Evolutionary conservation across 1,140 invertebrate genomes (phyloP).

Genomic region (Drosophila varians): DNA sequence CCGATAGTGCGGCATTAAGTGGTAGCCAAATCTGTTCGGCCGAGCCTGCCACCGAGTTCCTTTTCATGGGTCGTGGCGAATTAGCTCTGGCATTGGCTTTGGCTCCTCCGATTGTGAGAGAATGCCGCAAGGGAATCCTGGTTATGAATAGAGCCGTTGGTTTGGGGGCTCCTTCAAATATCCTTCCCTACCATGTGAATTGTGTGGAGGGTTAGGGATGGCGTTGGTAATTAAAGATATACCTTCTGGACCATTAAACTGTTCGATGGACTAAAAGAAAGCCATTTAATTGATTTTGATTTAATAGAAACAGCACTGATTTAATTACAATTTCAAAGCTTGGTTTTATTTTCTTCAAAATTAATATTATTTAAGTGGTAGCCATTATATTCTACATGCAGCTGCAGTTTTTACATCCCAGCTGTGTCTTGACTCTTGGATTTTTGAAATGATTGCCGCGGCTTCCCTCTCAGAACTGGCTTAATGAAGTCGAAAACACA

Average conservation of each 20-base stretch:
- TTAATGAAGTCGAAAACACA: conserved; percentile 64
- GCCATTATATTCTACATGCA: neutral
- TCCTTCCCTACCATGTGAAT: neutral
- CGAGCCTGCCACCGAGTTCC: conserved; percentile 43
- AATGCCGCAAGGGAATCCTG: conserved; percentile 35
- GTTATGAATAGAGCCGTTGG: conserved; percentile 29
- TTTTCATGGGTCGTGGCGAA: conserved; percentile 33
- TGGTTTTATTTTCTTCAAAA: too few relatives aligned
- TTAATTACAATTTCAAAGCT: too few relatives aligned
- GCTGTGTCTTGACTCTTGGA: neutral
- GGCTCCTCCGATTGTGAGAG: conserved; percentile 58
- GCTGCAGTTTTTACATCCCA: neutral
- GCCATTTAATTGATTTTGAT: neutral
- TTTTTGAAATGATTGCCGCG: conserved; percentile 19
- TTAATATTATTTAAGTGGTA: neutral
- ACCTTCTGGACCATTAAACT: neutral
- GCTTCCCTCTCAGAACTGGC: conserved; percentile 27
- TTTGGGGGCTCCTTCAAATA: conserved; percentile 11
- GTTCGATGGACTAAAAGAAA: neutral
- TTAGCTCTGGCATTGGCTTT: conserved; percentile 62
- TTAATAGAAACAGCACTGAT: neutral
- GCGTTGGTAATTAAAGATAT: neutral
- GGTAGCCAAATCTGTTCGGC: conserved; percentile 63
- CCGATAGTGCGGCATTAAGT: conserved; percentile 60
- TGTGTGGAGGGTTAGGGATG: neutral